Evolutionary conservation across 2,888 invertebrate genomes (phyloP), one percentile per base, ranked within the genome.

Genomic region (Pemphredon lugubris): DNA sequence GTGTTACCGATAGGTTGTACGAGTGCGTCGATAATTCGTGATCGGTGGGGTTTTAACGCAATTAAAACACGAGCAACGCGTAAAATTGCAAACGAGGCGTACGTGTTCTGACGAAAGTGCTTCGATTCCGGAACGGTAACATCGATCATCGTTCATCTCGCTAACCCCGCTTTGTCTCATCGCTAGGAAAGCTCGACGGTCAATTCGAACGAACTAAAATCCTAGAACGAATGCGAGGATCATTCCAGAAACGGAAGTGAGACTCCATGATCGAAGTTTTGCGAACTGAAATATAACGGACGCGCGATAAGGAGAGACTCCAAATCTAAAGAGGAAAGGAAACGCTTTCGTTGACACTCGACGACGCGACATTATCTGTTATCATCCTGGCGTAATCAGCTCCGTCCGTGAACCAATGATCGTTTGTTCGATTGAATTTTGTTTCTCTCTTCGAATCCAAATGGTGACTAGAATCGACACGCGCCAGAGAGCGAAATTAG

Each of bases 401-500:
- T 72, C 73, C 73, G 73, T 73, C 73, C 73, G 65, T 71, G 58
- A 66, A 44, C 58, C n/a, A 63, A 63, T 54, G 53, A 45, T 58
- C 32, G 20, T 11, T 30, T 37, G 34, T 57, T 48, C 39, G 32
- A 26, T 21, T 7, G 26, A 32, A 13, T 59, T 39, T 23, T 16
- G 20, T 45, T 60, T 51, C 59, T 30, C 7, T 6, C 7, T 30
- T 30, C 5, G 7, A 6, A 30, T 30, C 7, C 30, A 30, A n/a
- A n/a, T n/a, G n/a, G n/a, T n/a, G n/a, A n/a, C n/a, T n/a, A n/a
- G n/a, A n/a, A n/a, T n/a, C n/a, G n/a, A n/a, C n/a, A n/a, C n/a
- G n/a, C n/a, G n/a, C n/a, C n/a, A n/a, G n/a, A n/a, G n/a, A n/a
- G n/a, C n/a, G n/a, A n/a, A n/a, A n/a, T n/a, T n/a, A n/a, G n/a